Base-by-base conservation (phyloP, 1,140 invertebrate species). In the Meloidogyne floridensis region DNA sequence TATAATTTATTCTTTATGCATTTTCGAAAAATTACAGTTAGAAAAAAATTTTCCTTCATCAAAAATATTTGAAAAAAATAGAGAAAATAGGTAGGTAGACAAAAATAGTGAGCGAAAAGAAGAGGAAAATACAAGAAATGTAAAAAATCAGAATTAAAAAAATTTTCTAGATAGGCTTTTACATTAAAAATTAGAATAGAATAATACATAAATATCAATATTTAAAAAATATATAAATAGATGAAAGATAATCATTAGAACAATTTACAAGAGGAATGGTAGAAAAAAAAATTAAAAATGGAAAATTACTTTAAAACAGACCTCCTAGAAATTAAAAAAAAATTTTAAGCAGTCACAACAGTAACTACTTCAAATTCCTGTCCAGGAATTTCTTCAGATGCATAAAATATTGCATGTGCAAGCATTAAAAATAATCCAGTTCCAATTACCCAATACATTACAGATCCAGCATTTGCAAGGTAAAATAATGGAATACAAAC, bases 391-490 rank as follows among this genome's bases (percentile, higher is more conserved):
- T 87, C 86, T 76, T 85, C 84, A 11, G 82, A 84, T 11, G 51
- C 59, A 81, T 86, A 85, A 15, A 85, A 83, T 3, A 77, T 85
- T 8, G 84, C 73, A 69, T 85, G 84, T 11, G 80, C 56, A n/a
- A 85, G 42, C 43, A 87, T 87, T 13, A 85, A 13, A 54, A 85
- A 85, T 7, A 87, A 15, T 47, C 76, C 59, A 6, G 72, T 81
- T 7, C 82, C 84, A 71, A 85, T 72, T 51, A 87, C 82, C 84
- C 84, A 85, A 70, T 87, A 87, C 80, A 85, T 85, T 20, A 85
- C 84, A 72, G 74, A 59, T 0, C 86, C 79, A 56, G 71, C 84
- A 77, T 86, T 86, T n/a, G 84, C 84, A 32, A 85, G 69, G 20
- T 56, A 59, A 47, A 85, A 85, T 20, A 85, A n/a, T 15, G 84